phyloP scores from a whole-genome alignment of 2,113 vertebrate species.

The Hymenochirus boettgeri region DNA sequence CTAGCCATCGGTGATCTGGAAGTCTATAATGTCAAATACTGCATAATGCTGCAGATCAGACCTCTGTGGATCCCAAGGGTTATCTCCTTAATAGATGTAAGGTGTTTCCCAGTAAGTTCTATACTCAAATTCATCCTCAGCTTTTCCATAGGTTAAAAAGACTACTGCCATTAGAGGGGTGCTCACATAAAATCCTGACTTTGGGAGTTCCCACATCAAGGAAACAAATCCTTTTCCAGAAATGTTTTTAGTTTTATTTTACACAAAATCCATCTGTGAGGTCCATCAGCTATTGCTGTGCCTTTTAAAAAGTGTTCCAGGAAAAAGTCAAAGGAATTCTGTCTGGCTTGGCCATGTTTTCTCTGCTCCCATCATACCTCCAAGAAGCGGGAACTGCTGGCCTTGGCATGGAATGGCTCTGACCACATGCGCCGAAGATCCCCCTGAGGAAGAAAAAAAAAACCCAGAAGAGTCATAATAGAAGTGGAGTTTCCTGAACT shows the following conservation, averaged over 20 bases:
- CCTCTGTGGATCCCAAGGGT: conserved; percentile 4
- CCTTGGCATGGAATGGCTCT: conserved; percentile 94
- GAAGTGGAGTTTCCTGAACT: no score
- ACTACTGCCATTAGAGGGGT: conserved; percentile 32
- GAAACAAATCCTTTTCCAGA: conserved; percentile 29
- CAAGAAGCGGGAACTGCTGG: conserved; percentile 92
- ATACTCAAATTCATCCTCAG: not conserved
- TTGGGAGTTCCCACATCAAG: conserved; percentile 35
- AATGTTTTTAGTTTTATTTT: conserved; percentile 40
- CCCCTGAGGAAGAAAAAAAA: conserved; percentile 65
- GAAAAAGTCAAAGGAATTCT: conserved; percentile 54
- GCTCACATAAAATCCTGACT: conserved; percentile 40
- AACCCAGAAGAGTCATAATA: conserved; percentile 17
- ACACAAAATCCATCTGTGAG: conserved; percentile 50
- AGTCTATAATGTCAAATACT: conserved; percentile 22
- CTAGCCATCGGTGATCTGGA: conserved; percentile 49
- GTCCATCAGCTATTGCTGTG: conserved; percentile 50
- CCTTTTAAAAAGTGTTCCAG: conserved; percentile 56
- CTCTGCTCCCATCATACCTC: conserved; percentile 89
- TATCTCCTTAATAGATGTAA: conserved; percentile 6
- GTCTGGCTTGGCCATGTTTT: conserved; percentile 41
- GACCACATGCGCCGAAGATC: conserved; percentile 99
- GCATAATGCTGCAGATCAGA: conserved; percentile 16
- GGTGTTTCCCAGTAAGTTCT: conserved; percentile 1
- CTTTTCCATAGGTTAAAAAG: conserved; percentile 40